Evolutionary conservation across 2,113 vertebrate species (phyloP).

Genomic region (Malurus cyaneus): DNA sequence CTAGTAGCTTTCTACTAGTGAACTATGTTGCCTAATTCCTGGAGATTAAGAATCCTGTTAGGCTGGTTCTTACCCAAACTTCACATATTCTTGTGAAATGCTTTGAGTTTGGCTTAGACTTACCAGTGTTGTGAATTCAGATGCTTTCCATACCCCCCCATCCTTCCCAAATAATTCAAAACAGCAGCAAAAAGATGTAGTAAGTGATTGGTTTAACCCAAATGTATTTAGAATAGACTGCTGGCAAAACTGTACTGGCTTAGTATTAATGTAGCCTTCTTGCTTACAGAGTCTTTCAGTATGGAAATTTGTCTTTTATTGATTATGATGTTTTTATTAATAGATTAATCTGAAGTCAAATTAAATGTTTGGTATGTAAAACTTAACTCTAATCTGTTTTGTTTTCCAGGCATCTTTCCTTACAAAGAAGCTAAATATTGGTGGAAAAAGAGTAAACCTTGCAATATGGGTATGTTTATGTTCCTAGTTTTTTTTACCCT

Average conservation of each 20-base stretch:
- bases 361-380: not conserved
- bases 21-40: not conserved
- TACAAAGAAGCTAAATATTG: slow-evolving; percentile 98
- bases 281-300: not conserved
- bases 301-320: not conserved
- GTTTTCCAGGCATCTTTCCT: slow-evolving; percentile 92
- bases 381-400: slow-evolving; percentile 5
- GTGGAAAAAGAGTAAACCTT: slow-evolving; percentile 95
- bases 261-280: not conserved
- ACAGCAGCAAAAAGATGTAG: not conserved
- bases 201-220: not conserved
- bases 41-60: not conserved
- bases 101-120: not conserved
- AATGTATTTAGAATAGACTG: not conserved
- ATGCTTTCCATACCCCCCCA: not conserved
- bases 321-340: not conserved
- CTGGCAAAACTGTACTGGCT: not conserved
- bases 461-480: slow-evolving; percentile 87
- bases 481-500: not conserved
- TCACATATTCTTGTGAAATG: not conserved
- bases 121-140: not conserved
- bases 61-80: not conserved
- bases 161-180: not conserved
- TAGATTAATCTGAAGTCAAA: not conserved
- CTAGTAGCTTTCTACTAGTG: not conserved